These are phyloP conservation scores for Rhodinocichla rosea DNA, from an alignment of 2,113 vertebrate species.

Conservation along the genomic window DNA sequence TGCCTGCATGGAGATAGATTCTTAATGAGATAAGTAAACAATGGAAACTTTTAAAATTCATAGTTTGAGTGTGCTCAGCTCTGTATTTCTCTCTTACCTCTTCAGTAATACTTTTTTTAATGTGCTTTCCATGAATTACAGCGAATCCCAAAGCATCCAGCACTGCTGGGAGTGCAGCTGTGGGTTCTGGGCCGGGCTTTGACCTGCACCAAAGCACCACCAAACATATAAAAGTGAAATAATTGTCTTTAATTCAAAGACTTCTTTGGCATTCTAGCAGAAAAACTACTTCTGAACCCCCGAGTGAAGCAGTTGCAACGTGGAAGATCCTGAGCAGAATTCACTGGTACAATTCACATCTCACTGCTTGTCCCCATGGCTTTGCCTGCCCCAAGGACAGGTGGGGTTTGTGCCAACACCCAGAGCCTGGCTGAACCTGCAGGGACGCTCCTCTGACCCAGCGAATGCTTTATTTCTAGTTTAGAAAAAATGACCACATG, in stretches of 20 bases:
- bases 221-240: background rate
- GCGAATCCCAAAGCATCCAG: background rate
- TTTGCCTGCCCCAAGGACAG: background rate
- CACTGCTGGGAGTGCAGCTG: background rate
- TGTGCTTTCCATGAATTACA: background rate
- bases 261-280: background rate
- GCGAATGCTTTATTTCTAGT: background rate
- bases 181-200: background rate
- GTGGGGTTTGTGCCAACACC: background rate
- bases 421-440: background rate
- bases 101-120: background rate
- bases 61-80: background rate
- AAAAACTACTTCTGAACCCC: background rate
- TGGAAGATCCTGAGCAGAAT: background rate
- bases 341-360: accelerated
- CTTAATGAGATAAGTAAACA: slow-evolving; percentile 71
- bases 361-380: background rate
- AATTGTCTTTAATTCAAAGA: background rate
- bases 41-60: slow-evolving; percentile 77
- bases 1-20: slow-evolving; percentile 58
- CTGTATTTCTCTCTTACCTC: background rate
- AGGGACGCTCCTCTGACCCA: background rate
- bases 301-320: accelerated
- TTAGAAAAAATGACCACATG: background rate
- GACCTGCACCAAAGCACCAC: background rate